Evolutionary conservation across 2,113 vertebrate species (phyloP), one percentile per base, ranked within the genome.

Genomic region (Erythrocercus mccallii): DNA sequence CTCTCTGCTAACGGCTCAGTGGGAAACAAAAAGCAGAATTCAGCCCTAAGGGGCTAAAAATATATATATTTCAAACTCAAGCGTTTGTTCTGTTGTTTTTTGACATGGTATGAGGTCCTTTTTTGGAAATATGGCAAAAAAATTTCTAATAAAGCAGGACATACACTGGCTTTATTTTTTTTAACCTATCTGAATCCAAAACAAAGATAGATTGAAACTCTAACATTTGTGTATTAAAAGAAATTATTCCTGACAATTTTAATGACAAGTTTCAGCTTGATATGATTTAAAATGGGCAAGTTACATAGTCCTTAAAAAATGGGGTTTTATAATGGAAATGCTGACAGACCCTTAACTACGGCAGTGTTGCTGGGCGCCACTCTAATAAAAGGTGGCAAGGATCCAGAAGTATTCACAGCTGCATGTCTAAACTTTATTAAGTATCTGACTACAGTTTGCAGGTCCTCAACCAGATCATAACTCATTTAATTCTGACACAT

Each of bases 391-490:
- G 76, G 96, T 98, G 98, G 98, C 97, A 92, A 88, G 64, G 48
- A 42, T 98, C 97, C 98, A 98, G 96, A 86, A 97, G 93, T 80
- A 89, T 97, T 97, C 48, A 91, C 96, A 97, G 98, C 97, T 97
- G 97, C 98, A 96, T 94, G 97, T 97, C 97, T 97, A 96, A 86
- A 95, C 95, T 97, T 98, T 98, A 98, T 98, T 97, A 98, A 98
- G 97, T 96, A 98, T 98, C 97, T 97, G 97, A 97, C 96, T 98
- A 91, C 92, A 97, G 95, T 97, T 90, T 97, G 88, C 96, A 97
- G 98, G 96, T 94, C 94, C 93, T 92, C 2, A 90, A 90, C 97
- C 97, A 98, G 96, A 97, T 96, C 96, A 89, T 97, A 98, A 98
- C 88, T 98, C 97, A 97, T 94, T 97, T 96, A 92, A 95, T 96